Evolutionary conservation across 2,888 invertebrate species (phyloP), one percentile per base, ranked within the genome.

Genomic region (Chrysotoxum bicinctum): DNA sequence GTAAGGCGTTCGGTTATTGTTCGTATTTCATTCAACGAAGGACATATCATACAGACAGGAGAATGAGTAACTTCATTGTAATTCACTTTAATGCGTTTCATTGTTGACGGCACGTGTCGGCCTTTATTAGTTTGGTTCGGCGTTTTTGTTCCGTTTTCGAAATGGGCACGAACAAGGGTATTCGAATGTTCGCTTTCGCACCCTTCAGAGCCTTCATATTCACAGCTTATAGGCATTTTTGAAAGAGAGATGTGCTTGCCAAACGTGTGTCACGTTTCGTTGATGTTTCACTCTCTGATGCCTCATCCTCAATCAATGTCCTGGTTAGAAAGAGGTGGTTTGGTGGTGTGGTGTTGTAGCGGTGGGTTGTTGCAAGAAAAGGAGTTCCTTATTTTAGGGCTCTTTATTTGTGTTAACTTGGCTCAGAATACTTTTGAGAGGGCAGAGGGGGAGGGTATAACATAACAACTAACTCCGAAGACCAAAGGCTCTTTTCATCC

Each of bases 61-160:
- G 72, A 68, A 50, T 72, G 56, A 73, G 60, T 43, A 79, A 88
- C 88, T 88, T 87, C 87, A 87, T 91, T 90, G 91, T 91, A 91
- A 91, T 91, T 91, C 91, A 91, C 91, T 91, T 91, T 91, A 92
- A 92, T 92, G 91, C 91, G 90, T 92, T 91, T 89, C 91, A 91
- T 92, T 92, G 91, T 92, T 90, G 89, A 90, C 88, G 92, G 90
- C 91, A 92, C 91, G 91, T 92, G 91, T 90, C 91, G 89, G 88
- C 90, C 91, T 91, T 92, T 92, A 91, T 92, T 92, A 92, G 92
- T 92, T 91, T 90, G 88, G 88, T 81, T 85, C 85, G 85, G 73
- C 68, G 73, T 81, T 85, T 73, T 89, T 88, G 89, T 90, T 89
- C 87, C 76, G 84, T 88, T 87, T 87, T 30, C 32, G 37, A 75